phyloP scores from a whole-genome alignment of 2,113 vertebrate genomes.

The Cephalopterus ornatus region DNA sequence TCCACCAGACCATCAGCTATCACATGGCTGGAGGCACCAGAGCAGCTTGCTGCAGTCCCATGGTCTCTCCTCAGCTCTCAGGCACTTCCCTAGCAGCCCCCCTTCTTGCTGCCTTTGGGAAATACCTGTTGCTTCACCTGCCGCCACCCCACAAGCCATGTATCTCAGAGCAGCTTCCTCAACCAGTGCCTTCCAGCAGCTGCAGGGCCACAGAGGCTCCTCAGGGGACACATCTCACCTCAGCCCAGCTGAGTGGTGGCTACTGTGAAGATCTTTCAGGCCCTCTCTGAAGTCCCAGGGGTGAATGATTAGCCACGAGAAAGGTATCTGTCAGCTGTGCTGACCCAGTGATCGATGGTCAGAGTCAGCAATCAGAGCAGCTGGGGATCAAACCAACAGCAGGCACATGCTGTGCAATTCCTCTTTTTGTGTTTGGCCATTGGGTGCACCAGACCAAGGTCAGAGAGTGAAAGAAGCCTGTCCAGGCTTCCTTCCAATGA shows the following conservation, averaged over 20 bases:
- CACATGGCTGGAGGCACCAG: neutral
- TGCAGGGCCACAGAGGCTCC: neutral
- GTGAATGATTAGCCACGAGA: neutral
- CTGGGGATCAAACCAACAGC: neutral
- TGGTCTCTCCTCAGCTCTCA: fast-evolving
- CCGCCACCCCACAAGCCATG: fast-evolving
- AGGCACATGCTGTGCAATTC: fast-evolving
- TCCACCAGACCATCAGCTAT: neutral
- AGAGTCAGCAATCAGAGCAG: neutral
- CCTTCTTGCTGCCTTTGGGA: neutral
- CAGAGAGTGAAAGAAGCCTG: neutral
- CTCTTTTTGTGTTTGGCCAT: neutral
- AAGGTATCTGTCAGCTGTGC: neutral
- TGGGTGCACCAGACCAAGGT: too few species aligned
- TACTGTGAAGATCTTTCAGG: neutral
- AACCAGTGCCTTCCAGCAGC: neutral
- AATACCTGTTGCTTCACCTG: fast-evolving
- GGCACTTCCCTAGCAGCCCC: neutral
- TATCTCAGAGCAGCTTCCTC: neutral
- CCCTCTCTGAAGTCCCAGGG: neutral
- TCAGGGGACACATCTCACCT: fast-evolving
- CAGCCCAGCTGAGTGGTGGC: neutral
- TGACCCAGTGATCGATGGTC: fast-evolving
- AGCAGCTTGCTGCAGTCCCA: neutral
- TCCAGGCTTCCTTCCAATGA: neutral